Evolutionary conservation across 2,113 vertebrate species (phyloP).

Genomic region (Osmerus mordax): DNA sequence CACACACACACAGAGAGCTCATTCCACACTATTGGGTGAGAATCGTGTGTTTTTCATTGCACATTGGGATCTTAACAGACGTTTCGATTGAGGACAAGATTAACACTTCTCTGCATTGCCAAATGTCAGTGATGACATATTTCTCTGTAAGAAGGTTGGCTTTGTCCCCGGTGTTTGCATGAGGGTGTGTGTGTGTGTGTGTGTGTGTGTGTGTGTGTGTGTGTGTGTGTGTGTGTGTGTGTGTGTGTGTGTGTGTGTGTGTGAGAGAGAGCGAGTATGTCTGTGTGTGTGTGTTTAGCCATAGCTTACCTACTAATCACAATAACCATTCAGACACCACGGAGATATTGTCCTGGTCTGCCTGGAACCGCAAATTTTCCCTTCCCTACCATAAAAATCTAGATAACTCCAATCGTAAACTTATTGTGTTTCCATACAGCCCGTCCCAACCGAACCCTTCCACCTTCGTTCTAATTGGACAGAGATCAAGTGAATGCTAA

Average conservation of each 20-base stretch:
- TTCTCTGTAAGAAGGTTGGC: not conserved
- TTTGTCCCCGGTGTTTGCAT: not conserved
- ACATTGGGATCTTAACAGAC: not conserved
- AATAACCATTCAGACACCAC: too few relatives aligned
- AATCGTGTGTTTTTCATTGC: not conserved
- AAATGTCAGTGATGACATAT: constrained; percentile 3
- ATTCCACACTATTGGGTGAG: not conserved
- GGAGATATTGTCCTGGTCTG: too few relatives aligned
- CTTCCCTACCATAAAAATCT: constrained; percentile 7
- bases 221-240: too few relatives aligned
- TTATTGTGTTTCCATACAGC: too few relatives aligned
- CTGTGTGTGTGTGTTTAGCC: not conserved
- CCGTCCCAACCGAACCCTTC: too few relatives aligned
- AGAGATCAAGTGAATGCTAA: constrained; percentile 53
- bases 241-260: too few relatives aligned
- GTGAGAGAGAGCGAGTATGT: not conserved
- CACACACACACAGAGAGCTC: not conserved
- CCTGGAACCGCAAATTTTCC: too few relatives aligned
- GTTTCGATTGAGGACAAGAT: not conserved
- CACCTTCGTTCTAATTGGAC: constrained; percentile 48
- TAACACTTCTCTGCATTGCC: not conserved
- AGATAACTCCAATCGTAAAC: not conserved
- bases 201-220: not conserved
- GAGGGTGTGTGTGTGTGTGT: not conserved
- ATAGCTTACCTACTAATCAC: not conserved